Evolutionary conservation across 2,113 vertebrate species (phyloP).

Genomic region (Variabilichromis moorii): DNA sequence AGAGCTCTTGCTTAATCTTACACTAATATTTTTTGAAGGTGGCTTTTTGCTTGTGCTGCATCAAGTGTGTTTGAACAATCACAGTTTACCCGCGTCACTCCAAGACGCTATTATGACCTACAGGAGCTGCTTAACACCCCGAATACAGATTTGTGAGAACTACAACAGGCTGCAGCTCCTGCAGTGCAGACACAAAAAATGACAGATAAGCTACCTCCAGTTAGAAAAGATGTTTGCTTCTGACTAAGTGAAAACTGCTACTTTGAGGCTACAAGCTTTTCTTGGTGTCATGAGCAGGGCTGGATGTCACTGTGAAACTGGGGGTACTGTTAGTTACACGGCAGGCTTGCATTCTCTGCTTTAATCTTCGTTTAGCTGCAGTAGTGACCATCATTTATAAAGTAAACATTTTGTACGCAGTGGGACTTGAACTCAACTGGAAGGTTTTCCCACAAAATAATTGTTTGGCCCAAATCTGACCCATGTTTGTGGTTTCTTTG

Average conservation of each 20-base stretch:
- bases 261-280: not conserved
- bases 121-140: not conserved
- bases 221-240: not conserved
- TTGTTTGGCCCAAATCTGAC: not conserved
- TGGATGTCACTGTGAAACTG: not conserved
- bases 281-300: not conserved
- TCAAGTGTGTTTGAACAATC: not conserved
- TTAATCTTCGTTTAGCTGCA: not conserved
- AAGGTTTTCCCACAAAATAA: not conserved
- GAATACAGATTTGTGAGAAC: not conserved
- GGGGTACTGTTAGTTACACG: fast-evolving
- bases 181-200: not conserved
- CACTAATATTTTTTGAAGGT: not conserved
- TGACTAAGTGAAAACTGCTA: not conserved
- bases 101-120: not conserved
- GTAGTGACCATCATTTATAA: not conserved
- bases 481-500: not conserved
- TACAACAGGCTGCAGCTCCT: not conserved
- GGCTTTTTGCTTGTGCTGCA: not conserved
- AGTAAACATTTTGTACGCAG: not conserved
- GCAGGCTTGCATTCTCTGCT: not conserved
- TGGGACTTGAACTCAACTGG: not conserved
- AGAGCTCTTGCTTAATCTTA: not conserved
- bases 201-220: fast-evolving
- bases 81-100: not conserved